Conservation (phyloP, 2,113 vertebrate species). For the Larimichthys crocea region DNA sequence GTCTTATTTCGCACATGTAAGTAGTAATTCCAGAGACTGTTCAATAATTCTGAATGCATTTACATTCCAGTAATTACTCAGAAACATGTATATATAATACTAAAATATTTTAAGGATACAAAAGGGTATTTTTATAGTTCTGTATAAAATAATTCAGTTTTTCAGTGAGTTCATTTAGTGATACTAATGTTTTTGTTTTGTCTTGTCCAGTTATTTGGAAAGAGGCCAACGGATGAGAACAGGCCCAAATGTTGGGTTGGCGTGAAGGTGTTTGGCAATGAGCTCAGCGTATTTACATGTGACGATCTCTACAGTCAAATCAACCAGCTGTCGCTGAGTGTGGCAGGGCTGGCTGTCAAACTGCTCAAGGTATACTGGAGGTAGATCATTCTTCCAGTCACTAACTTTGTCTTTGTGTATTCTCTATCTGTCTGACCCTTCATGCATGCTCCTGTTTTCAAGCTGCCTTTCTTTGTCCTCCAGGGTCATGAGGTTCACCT, state of each 20-base stretch:
- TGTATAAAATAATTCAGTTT: not conserved
- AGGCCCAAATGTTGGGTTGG: slow-evolving; percentile 82
- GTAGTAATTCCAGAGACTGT: not conserved
- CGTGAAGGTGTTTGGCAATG: slow-evolving; percentile 89
- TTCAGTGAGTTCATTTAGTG: not conserved
- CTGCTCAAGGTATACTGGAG: slow-evolving; percentile 86
- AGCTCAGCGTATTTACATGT: slow-evolving; percentile 86
- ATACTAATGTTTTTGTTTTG: slow-evolving; percentile 10
- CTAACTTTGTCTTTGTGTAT: not conserved
- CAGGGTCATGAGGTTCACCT: slow-evolving; percentile 90
- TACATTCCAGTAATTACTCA: not conserved
- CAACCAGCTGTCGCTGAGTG: slow-evolving; percentile 82
- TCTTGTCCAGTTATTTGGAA: slow-evolving; percentile 79
- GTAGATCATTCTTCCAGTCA: not conserved
- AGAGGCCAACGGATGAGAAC: slow-evolving; percentile 39
- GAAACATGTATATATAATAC: not conserved
- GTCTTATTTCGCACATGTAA: not conserved
- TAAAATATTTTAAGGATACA: not conserved
- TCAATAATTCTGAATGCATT: not conserved
- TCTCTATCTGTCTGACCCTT: not conserved
- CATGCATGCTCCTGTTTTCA: not conserved
- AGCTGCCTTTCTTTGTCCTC: slow-evolving; percentile 13
- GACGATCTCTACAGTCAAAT: slow-evolving; percentile 77
- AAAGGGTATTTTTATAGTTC: not conserved
- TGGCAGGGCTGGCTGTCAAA: slow-evolving; percentile 84